Evolutionary conservation across 1,140 invertebrate genomes (phyloP), one percentile per base, ranked within the genome.

Genomic region (Liolophura sinensis): DNA sequence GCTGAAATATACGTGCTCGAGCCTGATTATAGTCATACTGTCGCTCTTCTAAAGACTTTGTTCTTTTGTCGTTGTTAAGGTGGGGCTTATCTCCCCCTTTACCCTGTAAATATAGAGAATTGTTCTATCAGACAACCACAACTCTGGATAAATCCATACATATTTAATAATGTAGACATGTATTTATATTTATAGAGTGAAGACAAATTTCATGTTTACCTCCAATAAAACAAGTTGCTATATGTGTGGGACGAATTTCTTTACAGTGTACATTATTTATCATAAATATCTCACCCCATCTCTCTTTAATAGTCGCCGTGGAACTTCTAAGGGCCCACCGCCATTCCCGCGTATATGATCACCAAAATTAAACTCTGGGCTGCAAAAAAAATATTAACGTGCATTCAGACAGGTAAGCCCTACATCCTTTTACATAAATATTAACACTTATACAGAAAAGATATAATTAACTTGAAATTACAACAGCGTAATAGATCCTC

Each of bases 41-140:
- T 27, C 94, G 85, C 82, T 96, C 93, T 82, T 96, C 94, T 76
- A 95, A 92, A 72, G 93, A 95, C 82, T 94, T 94, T 78, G 72
- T 70, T 62, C 73, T 40, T 40, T 40, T 71, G 40, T 67, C 66
- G 51, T 67, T 52, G 47, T 64, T 62, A 55, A 71, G 65, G 31
- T 61, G 61, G 22, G 63, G 66, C 55, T 73, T 73, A 71, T 92
- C 90, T 54, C 76, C 72, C 57, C 75, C 76, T 62, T 73, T 77
- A 52, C 75, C 73, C 74, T 82, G 65, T 52, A 69, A 77, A 51
- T 70, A 52, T 52, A n/a, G 18, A n/a, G 12, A n/a, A n/a, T n/a
- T 52, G 22, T 12, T n/a, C 6, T 5, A 52, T 24, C 51, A 52
- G 12, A 52, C 62, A 61, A 46, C 55, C n/a, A 52, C 16, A 63